These are phyloP conservation scores for Cygnus atratus DNA, from an alignment of 2,113 vertebrate genomes.

Conservation along the genomic window DNA sequence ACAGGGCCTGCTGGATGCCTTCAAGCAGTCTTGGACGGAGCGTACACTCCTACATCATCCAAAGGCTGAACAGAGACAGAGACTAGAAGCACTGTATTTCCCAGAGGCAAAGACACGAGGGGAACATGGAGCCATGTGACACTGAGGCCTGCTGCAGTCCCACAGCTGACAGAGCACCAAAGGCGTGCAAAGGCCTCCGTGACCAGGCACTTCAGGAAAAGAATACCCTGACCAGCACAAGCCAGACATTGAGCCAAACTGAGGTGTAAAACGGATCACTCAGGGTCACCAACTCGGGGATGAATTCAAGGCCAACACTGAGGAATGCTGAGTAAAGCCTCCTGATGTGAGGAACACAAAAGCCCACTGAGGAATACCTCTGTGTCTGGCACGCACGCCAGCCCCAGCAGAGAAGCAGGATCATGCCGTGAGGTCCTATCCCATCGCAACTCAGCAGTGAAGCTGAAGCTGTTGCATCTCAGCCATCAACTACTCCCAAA, in stretches of 20 bases:
- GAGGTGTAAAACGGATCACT: background rate
- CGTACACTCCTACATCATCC: background rate
- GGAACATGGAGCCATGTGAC: background rate
- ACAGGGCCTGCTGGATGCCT: background rate
- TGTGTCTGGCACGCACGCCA: rapidly evolving
- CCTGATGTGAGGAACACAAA: rapidly evolving
- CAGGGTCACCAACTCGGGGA: background rate
- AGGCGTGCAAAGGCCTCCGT: rapidly evolving
- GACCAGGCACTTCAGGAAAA: rapidly evolving
- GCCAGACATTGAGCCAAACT: background rate
- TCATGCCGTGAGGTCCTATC: background rate
- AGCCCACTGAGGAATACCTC: background rate
- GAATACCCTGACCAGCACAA: background rate
- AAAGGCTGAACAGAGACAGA: background rate
- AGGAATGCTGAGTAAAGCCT: background rate
- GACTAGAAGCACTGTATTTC: background rate
- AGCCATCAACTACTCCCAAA: background rate
- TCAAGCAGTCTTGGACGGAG: background rate
- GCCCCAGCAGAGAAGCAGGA: background rate
- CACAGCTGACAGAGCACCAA: background rate
- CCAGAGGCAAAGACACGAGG: rapidly evolving
- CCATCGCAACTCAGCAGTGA: background rate
- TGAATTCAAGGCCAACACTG: background rate
- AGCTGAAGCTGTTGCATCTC: background rate
- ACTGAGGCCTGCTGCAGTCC: background rate